Percentiles rank a stretch among this genome's conserved stretches.
These are phyloP conservation scores for Hippasteria phrygiana DNA, from an alignment of 53 echinoderm and acorn worm genomes.

Conservation along the genomic window DNA sequence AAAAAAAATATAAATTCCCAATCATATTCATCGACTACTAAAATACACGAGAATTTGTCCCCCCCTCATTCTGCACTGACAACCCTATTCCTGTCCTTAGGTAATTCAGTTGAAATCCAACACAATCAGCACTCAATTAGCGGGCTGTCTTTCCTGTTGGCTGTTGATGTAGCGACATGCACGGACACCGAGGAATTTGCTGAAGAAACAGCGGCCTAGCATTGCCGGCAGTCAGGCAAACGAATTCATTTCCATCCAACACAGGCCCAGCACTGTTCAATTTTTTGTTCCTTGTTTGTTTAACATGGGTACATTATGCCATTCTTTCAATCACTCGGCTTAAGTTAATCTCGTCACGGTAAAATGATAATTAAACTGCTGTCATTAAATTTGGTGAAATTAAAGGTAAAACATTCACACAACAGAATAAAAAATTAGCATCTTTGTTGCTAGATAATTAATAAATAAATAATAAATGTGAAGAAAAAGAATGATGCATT, in stretches of 20 bases:
- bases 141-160: constrained; percentile 23
- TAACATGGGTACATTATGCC: background rate
- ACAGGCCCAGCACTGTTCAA: background rate
- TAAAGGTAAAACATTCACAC: no score
- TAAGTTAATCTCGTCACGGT: no score
- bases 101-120: constrained; percentile 43
- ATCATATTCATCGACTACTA: background rate
- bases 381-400: no score
- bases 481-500: no score
- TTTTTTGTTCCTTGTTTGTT: background rate
- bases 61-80: background rate
- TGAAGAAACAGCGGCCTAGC: constrained; percentile 41
- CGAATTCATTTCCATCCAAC: background rate
- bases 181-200: constrained; percentile 59
- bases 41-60: background rate
- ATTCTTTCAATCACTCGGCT: no score
- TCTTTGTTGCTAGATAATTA: no score
- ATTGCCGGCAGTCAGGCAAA: background rate
- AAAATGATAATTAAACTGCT: no score
- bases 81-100: background rate
- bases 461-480: no score
- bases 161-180: constrained; percentile 49
- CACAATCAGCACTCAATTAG: constrained; percentile 24
- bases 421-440: no score
- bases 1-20: no score